Percentiles rank a stretch among this genome's conserved stretches.
Evolutionary conservation across 2,797 vertebrate genomes (phyloP).

Genomic region (Carapus acus): DNA sequence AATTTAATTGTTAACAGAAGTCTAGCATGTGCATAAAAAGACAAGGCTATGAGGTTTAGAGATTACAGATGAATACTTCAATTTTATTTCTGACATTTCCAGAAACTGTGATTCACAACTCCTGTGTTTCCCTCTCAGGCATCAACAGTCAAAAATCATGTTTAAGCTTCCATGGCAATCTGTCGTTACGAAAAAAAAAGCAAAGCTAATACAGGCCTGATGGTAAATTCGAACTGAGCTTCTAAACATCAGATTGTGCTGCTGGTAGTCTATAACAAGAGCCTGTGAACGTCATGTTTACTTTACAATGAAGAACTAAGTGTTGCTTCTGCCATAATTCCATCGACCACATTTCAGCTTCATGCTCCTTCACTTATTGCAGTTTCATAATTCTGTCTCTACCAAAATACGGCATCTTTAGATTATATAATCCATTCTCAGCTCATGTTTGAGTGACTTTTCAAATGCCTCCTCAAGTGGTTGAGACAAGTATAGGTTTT

Average conservation of each 20-base stretch:
- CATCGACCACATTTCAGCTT: not conserved
- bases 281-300: conserved; percentile 3
- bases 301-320: conserved; percentile 14
- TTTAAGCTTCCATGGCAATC: conserved; percentile 25
- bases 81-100: conserved; percentile 12
- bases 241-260: not conserved
- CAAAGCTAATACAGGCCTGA: conserved; percentile 3
- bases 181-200: conserved; percentile 1
- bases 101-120: conserved; percentile 30
- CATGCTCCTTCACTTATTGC: conserved; percentile 30
- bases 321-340: not conserved
- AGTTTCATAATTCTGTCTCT: too few species aligned
- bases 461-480: conserved; percentile 71
- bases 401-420: not conserved
- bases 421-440: conserved; percentile 12
- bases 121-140: not conserved
- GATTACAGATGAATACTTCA: not conserved
- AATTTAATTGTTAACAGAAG: conserved; percentile 51
- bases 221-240: not conserved
- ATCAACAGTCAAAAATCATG: conserved; percentile 9
- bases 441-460: conserved; percentile 66
- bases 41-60: not conserved
- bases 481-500: conserved; percentile 74
- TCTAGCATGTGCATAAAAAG: conserved; percentile 31
- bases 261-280: conserved; percentile 5